Percentiles rank a stretch among this genome's conserved stretches.
Conservation (phyloP, 2,888 invertebrate genomes). For the Trichogramma evanescens region DNA sequence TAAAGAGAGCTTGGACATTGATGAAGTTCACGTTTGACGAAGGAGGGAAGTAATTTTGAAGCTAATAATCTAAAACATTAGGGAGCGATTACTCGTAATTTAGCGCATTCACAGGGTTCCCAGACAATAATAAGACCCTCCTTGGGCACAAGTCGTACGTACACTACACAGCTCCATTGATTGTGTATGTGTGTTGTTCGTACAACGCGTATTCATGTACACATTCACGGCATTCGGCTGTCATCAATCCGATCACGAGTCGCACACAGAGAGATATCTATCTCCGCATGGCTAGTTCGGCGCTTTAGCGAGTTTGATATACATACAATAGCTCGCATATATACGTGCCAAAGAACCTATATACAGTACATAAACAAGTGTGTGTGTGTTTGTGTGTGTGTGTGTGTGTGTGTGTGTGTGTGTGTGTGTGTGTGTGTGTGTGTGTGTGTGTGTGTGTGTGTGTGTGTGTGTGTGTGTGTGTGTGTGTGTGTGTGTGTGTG, state of each 20-base stretch:
- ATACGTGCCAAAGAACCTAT: not conserved
- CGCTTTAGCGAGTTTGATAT: not conserved
- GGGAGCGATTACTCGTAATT: constrained; percentile 14
- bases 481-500: too few species aligned
- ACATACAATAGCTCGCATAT: not conserved
- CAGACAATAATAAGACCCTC: not conserved
- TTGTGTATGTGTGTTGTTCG: not conserved
- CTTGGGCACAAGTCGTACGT: not conserved
- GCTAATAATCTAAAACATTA: constrained; percentile 9
- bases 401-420: too few species aligned
- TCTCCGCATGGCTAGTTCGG: not conserved
- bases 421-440: too few species aligned
- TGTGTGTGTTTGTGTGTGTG: too few species aligned
- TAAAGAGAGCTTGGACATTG: too few species aligned
- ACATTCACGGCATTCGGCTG: not conserved
- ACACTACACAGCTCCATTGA: not conserved
- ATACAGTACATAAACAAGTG: not conserved
- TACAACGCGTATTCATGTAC: too few species aligned
- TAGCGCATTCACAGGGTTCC: not conserved
- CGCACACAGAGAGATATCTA: not conserved
- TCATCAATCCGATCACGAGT: constrained; percentile 8
- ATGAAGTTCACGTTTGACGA: too few species aligned
- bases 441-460: too few species aligned
- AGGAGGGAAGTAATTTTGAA: constrained; percentile 12
- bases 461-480: too few species aligned